Conservation (phyloP, 1,140 invertebrate species). For the Monomorium pharaonis region DNA sequence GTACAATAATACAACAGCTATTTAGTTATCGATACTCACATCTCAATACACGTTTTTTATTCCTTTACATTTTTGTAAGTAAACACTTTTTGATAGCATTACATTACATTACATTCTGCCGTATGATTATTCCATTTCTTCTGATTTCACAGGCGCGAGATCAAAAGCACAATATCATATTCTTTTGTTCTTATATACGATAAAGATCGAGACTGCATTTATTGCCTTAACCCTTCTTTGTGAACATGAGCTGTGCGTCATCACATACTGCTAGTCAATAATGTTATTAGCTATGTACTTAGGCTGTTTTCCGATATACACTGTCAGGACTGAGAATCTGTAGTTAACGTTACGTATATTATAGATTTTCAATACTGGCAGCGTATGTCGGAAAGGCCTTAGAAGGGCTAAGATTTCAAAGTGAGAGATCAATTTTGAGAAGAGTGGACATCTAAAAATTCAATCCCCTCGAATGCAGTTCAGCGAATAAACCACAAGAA, state of each 20-base stretch:
- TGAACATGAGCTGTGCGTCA: background rate
- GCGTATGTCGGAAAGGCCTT: too few species aligned
- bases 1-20: constrained; percentile 72
- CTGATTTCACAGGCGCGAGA: background rate
- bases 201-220: constrained; percentile 9
- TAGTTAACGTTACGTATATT: too few species aligned
- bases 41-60: constrained; percentile 63
- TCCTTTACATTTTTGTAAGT: constrained; percentile 36
- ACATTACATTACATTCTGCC: constrained; percentile 41
- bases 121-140: background rate
- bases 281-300: constrained; percentile 18
- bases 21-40: constrained; percentile 63
- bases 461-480: constrained; percentile 8
- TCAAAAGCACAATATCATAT: constrained; percentile 12
- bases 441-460: constrained; percentile 25
- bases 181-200: background rate
- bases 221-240: constrained; percentile 35
- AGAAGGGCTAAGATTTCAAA: constrained; percentile 41
- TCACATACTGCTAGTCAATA: constrained; percentile 1
- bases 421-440: constrained; percentile 40
- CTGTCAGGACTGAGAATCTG: too few species aligned
- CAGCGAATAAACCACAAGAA: background rate
- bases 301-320: too few species aligned
- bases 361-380: too few species aligned
- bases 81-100: constrained; percentile 53